Percentiles rank a stretch among this genome's conserved stretches.
Evolutionary conservation across 2,113 vertebrate genomes (phyloP).

Genomic region (Conger conger): DNA sequence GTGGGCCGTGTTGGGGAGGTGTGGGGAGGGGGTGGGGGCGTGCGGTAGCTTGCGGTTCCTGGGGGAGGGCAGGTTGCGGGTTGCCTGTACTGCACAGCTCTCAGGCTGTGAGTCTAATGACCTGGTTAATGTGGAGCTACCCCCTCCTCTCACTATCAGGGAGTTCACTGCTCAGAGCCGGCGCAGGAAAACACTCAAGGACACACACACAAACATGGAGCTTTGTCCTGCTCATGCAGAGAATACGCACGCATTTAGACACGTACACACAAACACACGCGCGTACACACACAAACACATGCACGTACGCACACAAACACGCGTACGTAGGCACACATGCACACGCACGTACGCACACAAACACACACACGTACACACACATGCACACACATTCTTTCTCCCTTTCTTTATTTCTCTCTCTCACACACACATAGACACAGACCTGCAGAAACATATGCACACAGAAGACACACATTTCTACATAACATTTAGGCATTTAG

Average conservation of each 20-base stretch:
- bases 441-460: too few relatives aligned
- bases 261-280: background rate
- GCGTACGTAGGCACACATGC: too few relatives aligned
- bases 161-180: background rate
- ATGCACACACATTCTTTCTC: too few relatives aligned
- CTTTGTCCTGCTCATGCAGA: background rate
- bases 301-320: background rate
- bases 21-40: too few relatives aligned
- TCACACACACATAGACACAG: too few relatives aligned
- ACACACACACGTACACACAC: too few relatives aligned
- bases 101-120: background rate
- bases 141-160: background rate
- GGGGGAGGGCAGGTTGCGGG: background rate
- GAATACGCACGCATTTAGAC: too few relatives aligned
- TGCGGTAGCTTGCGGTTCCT: background rate
- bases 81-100: background rate
- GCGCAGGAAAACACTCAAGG: background rate
- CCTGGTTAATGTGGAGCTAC: background rate
- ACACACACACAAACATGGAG: background rate
- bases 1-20: too few relatives aligned
- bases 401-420: too few relatives aligned
- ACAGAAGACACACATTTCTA: too few relatives aligned
- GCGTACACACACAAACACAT: background rate
- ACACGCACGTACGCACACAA: too few relatives aligned
- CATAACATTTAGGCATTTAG: too few relatives aligned